These are phyloP conservation scores for Vireo altiloquus DNA, from an alignment of 2,113 vertebrate species.

Conservation along the genomic window DNA sequence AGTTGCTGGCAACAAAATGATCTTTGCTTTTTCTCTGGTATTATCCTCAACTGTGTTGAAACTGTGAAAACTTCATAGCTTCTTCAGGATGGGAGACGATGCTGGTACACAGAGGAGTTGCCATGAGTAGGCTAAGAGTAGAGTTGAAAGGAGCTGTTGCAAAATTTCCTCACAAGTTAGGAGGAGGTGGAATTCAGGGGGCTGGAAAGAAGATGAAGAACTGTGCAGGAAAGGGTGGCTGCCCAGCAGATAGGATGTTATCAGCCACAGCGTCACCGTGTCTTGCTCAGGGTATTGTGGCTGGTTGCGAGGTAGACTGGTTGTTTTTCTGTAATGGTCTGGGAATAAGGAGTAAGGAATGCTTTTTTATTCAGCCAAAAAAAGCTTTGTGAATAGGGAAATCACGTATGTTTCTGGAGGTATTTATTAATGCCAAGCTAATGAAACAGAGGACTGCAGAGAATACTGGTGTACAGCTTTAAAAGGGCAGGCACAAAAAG, in stretches of 20 bases:
- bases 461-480: neutral
- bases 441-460: neutral
- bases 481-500: neutral
- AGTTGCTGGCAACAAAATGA: neutral
- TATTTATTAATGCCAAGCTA: neutral
- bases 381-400: neutral
- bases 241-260: neutral
- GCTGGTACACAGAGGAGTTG: neutral
- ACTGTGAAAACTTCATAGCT: neutral
- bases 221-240: neutral
- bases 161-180: neutral
- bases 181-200: neutral
- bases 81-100: neutral
- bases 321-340: neutral
- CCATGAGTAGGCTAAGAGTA: neutral
- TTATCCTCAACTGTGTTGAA: neutral
- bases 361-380: neutral
- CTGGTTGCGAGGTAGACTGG: neutral
- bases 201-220: neutral
- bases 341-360: neutral
- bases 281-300: rapidly evolving
- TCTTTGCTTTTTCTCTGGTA: neutral
- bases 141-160: neutral
- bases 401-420: neutral
- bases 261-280: rapidly evolving